A percentile compares a stretch with the other conserved stretches of the same genome.
These are phyloP conservation scores for Ophthalmolycus amberensis DNA, from an alignment of 2,113 vertebrate species.

Conservation along the genomic window DNA sequence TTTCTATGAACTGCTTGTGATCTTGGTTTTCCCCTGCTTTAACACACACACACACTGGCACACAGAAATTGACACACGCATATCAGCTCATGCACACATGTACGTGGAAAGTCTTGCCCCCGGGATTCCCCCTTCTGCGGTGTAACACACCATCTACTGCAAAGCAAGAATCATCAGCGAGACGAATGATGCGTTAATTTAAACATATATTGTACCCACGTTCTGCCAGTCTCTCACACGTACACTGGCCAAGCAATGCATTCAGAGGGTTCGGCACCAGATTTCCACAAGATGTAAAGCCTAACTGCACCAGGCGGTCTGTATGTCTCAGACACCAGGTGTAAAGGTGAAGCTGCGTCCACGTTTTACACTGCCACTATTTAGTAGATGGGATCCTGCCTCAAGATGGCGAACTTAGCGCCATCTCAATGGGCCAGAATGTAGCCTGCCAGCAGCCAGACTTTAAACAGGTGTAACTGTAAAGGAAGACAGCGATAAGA, in stretches of 20 bases:
- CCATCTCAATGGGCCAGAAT: not conserved
- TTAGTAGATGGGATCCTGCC: not conserved
- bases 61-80: constrained; percentile 3
- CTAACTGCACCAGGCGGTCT: not conserved
- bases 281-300: constrained; percentile 3
- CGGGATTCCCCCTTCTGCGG: constrained; percentile 16
- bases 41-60: not conserved
- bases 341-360: not conserved
- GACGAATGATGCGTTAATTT: not conserved
- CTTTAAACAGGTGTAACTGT: not conserved
- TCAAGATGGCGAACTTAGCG: not conserved
- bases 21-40: constrained; percentile 26
- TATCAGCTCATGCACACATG: constrained; percentile 7
- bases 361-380: constrained; percentile 18
- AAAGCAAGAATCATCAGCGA: not conserved
- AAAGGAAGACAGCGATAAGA: not conserved
- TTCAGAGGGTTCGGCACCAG: not conserved
- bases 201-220: not conserved
- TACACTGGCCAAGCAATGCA: not conserved
- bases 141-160: constrained; percentile 1
- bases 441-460: not conserved
- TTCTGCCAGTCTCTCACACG: constrained; percentile 4
- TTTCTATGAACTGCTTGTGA: constrained; percentile 7
- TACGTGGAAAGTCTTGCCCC: not conserved
- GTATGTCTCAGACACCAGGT: constrained; percentile 1